These are phyloP conservation scores for Caenorhabditis imperialis DNA, from an alignment of 2,888 invertebrate species.

Conservation along the genomic window DNA sequence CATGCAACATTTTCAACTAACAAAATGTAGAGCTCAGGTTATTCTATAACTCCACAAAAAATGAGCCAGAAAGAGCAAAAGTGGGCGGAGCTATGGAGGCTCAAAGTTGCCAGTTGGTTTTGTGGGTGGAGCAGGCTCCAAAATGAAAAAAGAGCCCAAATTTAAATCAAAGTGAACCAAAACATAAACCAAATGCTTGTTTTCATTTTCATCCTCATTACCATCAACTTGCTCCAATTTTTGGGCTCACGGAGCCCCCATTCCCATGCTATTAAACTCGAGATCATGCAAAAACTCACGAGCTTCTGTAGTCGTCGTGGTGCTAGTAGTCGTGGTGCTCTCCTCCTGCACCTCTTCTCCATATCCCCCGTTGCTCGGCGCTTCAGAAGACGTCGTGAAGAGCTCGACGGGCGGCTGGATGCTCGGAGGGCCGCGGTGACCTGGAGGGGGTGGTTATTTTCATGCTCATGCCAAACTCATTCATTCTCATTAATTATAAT, in stretches of 20 bases:
- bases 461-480: background rate
- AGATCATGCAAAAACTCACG: slow-evolving; percentile 22
- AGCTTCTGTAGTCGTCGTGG: slow-evolving; percentile 33
- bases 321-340: slow-evolving; percentile 3
- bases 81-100: no score
- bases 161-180: no score
- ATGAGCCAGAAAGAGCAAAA: no score
- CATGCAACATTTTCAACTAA: no score
- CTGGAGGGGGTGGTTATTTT: slow-evolving; percentile 9
- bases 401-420: slow-evolving; percentile 30
- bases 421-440: slow-evolving; percentile 45
- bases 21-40: no score
- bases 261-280: background rate
- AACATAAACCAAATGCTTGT: no score
- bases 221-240: background rate
- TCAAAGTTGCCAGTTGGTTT: no score
- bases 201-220: background rate
- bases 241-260: background rate
- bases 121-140: no score
- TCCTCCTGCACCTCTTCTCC: slow-evolving; percentile 29
- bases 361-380: slow-evolving; percentile 25
- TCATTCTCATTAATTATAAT: slow-evolving; percentile 1
- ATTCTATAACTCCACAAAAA: no score
- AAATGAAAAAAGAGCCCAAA: no score
- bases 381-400: slow-evolving; percentile 4